Conservation (phyloP, 2,888 invertebrate species). For the Bembecia ichneumoniformis region DNA sequence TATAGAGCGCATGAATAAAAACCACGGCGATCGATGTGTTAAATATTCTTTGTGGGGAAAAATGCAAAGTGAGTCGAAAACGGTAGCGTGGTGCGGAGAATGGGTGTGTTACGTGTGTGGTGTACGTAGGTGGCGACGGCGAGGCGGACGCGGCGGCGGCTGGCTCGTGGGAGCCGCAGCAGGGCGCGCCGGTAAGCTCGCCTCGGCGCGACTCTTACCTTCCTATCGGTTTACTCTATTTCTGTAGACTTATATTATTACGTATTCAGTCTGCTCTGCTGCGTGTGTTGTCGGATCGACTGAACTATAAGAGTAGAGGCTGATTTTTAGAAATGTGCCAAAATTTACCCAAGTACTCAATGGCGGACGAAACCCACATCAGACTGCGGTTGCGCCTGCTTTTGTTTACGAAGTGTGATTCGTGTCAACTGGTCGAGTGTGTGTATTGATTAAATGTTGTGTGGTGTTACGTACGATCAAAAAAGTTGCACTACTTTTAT, state of each 20-base stretch:
- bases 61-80: neutral
- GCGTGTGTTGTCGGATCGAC: constrained; percentile 66
- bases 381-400: neutral
- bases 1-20: too few species aligned
- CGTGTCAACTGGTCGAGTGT: too few species aligned
- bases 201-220: constrained; percentile 34
- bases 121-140: constrained; percentile 67
- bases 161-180: constrained; percentile 58
- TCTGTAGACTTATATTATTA: constrained; percentile 59
- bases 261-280: constrained; percentile 68
- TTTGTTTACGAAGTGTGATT: neutral
- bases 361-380: neutral
- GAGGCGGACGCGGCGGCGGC: constrained; percentile 49
- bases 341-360: constrained; percentile 14
- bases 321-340: constrained; percentile 60
- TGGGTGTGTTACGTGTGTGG: constrained; percentile 30
- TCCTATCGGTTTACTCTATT: constrained; percentile 62
- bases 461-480: too few species aligned
- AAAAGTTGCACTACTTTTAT: too few species aligned
- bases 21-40: too few species aligned
- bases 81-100: neutral
- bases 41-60: too few species aligned
- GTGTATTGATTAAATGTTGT: too few species aligned
- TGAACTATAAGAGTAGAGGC: constrained; percentile 59
- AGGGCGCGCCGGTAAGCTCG: constrained; percentile 64